Percentiles rank a stretch among this genome's conserved stretches.
These are phyloP conservation scores for Anabas testudineus DNA, from an alignment of 2,797 vertebrate genomes.

Conservation along the genomic window DNA sequence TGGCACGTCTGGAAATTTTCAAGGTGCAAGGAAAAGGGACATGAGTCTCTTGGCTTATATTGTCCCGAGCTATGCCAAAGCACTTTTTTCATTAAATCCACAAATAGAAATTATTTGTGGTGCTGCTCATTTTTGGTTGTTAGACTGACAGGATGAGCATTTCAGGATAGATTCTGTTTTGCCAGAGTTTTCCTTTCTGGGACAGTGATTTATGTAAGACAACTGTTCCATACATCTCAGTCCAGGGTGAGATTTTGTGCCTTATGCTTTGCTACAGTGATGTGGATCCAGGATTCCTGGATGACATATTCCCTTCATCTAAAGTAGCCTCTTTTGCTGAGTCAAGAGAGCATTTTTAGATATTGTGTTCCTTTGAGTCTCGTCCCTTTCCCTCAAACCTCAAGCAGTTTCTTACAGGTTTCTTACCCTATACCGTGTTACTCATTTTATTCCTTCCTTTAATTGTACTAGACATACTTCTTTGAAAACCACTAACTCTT, in stretches of 20 bases:
- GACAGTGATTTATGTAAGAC: conserved; percentile 40
- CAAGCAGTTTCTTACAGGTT: conserved; percentile 44
- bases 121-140: conserved; percentile 44
- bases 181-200: conserved; percentile 28
- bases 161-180: conserved; percentile 33
- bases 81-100: conserved; percentile 55
- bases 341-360: conserved; percentile 55
- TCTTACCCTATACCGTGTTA: conserved; percentile 54
- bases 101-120: conserved; percentile 55
- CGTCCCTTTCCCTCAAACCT: conserved; percentile 37
- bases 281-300: conserved; percentile 68
- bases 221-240: conserved; percentile 46
- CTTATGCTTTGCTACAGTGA: conserved; percentile 57
- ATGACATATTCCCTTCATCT: conserved; percentile 52
- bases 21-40: conserved; percentile 66
- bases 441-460: conserved; percentile 67
- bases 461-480: conserved; percentile 68
- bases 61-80: conserved; percentile 58
- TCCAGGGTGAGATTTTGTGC: conserved; percentile 50
- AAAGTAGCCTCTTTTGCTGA: conserved; percentile 52
- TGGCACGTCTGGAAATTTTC: conserved; percentile 71
- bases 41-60: conserved; percentile 60
- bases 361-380: conserved; percentile 36
- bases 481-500: conserved; percentile 62
- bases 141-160: conserved; percentile 10